Evolutionary conservation across 2,113 vertebrate species (phyloP), one percentile per base, ranked within the genome.

Genomic region (Austrofundulus limnaeus): DNA sequence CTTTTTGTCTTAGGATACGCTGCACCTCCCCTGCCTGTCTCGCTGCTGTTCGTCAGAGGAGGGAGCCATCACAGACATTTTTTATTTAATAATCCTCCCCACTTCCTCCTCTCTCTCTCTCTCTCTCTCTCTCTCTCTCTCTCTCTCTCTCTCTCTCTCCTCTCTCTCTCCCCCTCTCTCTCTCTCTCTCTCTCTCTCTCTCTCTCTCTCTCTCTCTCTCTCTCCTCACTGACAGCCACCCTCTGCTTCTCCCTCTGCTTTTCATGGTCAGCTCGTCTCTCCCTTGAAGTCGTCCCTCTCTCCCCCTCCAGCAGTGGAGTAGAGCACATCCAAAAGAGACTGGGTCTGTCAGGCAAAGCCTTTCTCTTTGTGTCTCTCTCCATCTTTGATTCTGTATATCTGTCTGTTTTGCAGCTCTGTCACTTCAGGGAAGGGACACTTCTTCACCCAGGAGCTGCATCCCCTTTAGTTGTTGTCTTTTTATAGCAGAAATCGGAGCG

Each of bases 1-100:
- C 79, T 87, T 86, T 88, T 89, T 90, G 83, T 90, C 81, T 82
- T 76, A 73, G 75, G 85, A 90, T 77, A 75, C 51, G 50, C 62
- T 58, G 59, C 80, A 80, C 73, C 83, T 75, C 82, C 79, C 61
- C 52, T 72, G 83, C 64, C 85, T 85, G 86, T 90, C 88, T 89
- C 85, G 47, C 67, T 77, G 72, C 71, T 62, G 54, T 76, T 90
- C 72, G 63, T 89, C 87, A 86, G 63, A 80, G 75, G 74, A 71
- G 72, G 81, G 70, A 87, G 80, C 84, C 80, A 80, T 88, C 87
- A 85, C 72, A 60, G 65, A 59, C 72, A 66, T 77, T 85, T 89
- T 56, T 61, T 53, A 13, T 3, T 38, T 56, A 48, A 39, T 77
- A 76, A 73, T 82, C 68, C 61, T 75, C 39, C 60, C 60, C 65